These are phyloP conservation scores for Pontoporia blainvillei DNA, from an alignment of 2,113 vertebrate species.

Conservation along the genomic window DNA sequence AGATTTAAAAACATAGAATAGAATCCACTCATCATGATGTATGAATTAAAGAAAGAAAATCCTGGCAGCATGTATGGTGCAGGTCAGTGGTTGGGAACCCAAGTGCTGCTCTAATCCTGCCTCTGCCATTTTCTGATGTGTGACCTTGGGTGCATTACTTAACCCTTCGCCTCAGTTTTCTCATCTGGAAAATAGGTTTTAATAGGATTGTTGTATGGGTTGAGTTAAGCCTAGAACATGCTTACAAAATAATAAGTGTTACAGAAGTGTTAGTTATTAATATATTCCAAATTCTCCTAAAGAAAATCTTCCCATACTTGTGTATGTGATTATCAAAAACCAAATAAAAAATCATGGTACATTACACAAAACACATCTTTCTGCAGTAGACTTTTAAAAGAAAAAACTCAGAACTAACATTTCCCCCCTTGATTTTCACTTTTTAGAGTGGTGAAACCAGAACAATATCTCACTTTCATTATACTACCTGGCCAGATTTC, in stretches of 20 bases:
- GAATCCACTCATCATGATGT: not conserved
- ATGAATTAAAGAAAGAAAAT: not conserved
- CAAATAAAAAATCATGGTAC: not conserved
- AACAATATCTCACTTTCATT: conserved; percentile 97
- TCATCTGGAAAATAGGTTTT: conserved; percentile 24
- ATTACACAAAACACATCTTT: conserved; percentile 34
- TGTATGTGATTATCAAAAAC: not conserved
- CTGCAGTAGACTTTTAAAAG: not conserved
- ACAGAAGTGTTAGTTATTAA: not conserved
- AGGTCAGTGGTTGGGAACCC: not conserved
- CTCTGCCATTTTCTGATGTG: not conserved
- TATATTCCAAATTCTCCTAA: not conserved
- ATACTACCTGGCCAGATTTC: conserved; percentile 99
- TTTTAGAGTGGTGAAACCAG: conserved; percentile 90
- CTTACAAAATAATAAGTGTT: not conserved
- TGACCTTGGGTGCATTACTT: not conserved
- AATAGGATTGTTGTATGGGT: not conserved
- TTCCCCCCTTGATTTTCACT: conserved; percentile 61
- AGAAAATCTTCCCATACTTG: not conserved
- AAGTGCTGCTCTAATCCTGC: not conserved
- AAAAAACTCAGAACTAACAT: conserved; percentile 28
- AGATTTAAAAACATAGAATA: not conserved
- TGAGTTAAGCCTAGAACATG: not conserved
- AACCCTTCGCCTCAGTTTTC: not conserved
- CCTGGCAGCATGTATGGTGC: rapidly evolving